A percentile compares a stretch with the other conserved stretches of the same genome.
phyloP scores from a whole-genome alignment of 2,113 vertebrate genomes.

The Morphnarchus princeps region DNA sequence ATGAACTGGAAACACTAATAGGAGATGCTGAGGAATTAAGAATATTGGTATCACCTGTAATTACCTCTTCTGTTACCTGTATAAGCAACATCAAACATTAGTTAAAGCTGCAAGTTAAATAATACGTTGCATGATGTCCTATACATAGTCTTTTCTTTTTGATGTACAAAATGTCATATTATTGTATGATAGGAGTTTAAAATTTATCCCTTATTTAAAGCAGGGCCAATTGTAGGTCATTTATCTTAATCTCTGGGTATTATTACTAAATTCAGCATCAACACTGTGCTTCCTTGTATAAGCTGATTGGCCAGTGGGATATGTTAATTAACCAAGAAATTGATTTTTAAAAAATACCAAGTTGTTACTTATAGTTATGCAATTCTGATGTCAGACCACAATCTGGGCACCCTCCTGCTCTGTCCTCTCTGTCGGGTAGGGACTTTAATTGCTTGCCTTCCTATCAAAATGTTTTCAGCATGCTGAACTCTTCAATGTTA shows the following conservation, averaged over 20 bases:
- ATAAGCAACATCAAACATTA: background rate
- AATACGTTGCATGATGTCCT: background rate
- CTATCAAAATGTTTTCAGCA: background rate
- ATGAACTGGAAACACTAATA: background rate
- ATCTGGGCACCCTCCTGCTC: background rate
- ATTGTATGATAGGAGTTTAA: background rate
- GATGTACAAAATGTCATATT: background rate
- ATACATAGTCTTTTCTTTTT: background rate
- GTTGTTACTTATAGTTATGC: background rate
- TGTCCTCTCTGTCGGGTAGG: background rate
- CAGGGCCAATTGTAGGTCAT: background rate
- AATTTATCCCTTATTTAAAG: background rate
- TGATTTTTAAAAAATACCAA: background rate
- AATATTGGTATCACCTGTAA: background rate
- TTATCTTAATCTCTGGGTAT: background rate
- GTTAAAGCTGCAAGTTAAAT: background rate
- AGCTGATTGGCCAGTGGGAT: background rate
- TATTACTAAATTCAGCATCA: background rate
- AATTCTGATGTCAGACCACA: background rate
- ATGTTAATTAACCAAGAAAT: background rate
- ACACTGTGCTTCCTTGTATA: background rate
- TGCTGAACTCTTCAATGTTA: background rate
- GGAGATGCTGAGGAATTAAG: background rate
- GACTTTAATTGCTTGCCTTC: background rate
- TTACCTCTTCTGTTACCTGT: background rate